Percentiles rank a stretch among this genome's conserved stretches.
Evolutionary conservation across 2,113 vertebrate species (phyloP).

Genomic region (Maylandia zebra): DNA sequence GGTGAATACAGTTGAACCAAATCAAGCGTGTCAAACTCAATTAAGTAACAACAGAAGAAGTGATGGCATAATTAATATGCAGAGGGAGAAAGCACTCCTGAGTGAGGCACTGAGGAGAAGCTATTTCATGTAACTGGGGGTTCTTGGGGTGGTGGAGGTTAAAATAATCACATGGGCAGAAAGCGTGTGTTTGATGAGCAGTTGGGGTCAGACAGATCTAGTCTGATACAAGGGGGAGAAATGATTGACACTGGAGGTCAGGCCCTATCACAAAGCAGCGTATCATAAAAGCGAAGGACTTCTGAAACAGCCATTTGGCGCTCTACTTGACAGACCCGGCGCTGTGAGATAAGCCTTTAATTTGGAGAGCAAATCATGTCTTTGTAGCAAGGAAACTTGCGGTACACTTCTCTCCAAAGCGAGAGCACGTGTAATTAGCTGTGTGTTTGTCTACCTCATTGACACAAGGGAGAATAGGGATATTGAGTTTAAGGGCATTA

Average conservation of each 20-base stretch:
- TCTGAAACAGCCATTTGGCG: slow-evolving; percentile 34
- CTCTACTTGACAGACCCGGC: slow-evolving; percentile 33
- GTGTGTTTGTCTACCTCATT: slow-evolving; percentile 51
- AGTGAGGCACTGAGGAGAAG: not conserved
- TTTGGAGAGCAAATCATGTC: slow-evolving; percentile 34
- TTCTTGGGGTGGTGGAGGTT: not conserved
- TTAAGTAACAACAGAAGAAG: not conserved
- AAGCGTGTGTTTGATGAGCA: not conserved
- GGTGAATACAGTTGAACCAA: not conserved
- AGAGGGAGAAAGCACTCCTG: not conserved
- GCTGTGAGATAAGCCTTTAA: slow-evolving; percentile 51
- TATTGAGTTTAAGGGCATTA: slow-evolving; percentile 46
- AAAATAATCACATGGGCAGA: not conserved
- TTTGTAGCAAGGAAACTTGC: slow-evolving; percentile 28
- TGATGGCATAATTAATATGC: not conserved
- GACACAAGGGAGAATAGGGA: slow-evolving; percentile 42
- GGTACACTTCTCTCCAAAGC: slow-evolving; percentile 25
- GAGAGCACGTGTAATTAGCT: slow-evolving; percentile 58
- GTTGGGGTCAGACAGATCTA: slow-evolving; percentile 2
- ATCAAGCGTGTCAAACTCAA: slow-evolving; percentile 13
- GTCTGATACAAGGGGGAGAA: not conserved
- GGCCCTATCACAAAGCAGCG: slow-evolving; percentile 9
- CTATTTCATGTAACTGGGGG: not conserved
- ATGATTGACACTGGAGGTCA: slow-evolving; percentile 44
- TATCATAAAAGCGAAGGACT: slow-evolving; percentile 34